Conservation (phyloP, 2,797 vertebrate genomes). For the Pyrocephalus nanus region DNA sequence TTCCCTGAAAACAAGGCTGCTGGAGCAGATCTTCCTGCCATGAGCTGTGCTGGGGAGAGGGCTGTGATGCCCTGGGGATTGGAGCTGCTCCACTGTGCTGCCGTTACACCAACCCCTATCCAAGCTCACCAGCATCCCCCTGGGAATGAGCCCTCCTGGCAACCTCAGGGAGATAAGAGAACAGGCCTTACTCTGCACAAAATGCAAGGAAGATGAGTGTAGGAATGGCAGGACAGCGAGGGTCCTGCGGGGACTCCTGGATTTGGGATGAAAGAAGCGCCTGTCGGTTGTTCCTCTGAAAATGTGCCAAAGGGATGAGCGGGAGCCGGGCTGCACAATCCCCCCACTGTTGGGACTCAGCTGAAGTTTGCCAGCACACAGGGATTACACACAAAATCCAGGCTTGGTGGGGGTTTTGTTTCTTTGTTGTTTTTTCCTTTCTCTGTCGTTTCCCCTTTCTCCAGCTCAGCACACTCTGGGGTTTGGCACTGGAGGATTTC, state of each 20-base stretch:
- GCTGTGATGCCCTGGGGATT: rapidly evolving
- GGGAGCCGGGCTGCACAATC: not conserved
- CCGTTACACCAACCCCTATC: not conserved
- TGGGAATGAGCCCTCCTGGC: no score
- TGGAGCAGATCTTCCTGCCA: rapidly evolving
- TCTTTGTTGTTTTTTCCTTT: not conserved
- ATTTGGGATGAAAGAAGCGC: not conserved
- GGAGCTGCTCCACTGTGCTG: not conserved
- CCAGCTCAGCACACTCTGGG: not conserved
- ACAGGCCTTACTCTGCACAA: rapidly evolving
- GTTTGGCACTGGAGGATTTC: not conserved
- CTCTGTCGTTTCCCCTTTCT: not conserved
- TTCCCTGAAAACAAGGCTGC: not conserved
- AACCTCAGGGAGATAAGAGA: not conserved
- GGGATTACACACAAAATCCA: not conserved
- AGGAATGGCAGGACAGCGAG: not conserved
- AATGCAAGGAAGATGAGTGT: not conserved
- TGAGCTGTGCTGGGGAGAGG: rapidly evolving
- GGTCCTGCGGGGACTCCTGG: not conserved
- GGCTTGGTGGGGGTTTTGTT: not conserved
- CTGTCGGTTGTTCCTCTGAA: not conserved
- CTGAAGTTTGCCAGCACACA: not conserved
- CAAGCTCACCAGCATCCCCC: not conserved
- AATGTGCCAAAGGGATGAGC: not conserved
- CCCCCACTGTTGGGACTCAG: not conserved